phyloP scores from a whole-genome alignment of 2,888 invertebrate species.

The Acrocyrtus sp. region DNA sequence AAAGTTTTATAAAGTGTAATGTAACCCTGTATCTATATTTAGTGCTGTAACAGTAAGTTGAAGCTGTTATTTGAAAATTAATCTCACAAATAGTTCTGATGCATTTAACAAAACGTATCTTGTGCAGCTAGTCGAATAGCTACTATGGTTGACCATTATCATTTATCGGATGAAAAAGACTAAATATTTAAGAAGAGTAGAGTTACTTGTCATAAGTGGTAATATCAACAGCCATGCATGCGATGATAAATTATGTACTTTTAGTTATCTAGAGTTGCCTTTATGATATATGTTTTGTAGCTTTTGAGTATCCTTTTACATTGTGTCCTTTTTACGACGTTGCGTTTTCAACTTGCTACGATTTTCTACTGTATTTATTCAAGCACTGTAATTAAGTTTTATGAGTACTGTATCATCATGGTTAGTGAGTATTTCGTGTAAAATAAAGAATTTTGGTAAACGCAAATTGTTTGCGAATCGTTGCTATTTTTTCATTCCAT shows the following conservation, averaged over 20 bases:
- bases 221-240: too few species aligned
- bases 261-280: background rate
- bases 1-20: too few species aligned
- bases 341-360: constrained; percentile 13
- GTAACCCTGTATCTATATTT: too few species aligned
- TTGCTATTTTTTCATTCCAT: too few species aligned
- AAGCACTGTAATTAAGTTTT: constrained; percentile 22
- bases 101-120: constrained; percentile 51
- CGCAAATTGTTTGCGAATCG: too few species aligned
- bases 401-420: background rate
- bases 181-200: constrained; percentile 28
- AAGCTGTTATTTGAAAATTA: too few species aligned
- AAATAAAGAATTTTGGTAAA: background rate
- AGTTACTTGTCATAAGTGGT: too few species aligned
- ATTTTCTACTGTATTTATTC: constrained; percentile 40
- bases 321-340: background rate
- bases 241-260: too few species aligned
- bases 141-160: too few species aligned
- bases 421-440: background rate
- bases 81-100: constrained; percentile 40
- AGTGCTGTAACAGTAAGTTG: too few species aligned
- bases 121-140: constrained; percentile 48
- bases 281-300: constrained; percentile 35
- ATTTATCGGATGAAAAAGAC: constrained; percentile 38
- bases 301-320: constrained; percentile 23